Percentiles rank a stretch among this genome's conserved stretches.
These are phyloP conservation scores for Sebastes nivosus DNA, from an alignment of 2,797 vertebrate species.

Conservation along the genomic window DNA sequence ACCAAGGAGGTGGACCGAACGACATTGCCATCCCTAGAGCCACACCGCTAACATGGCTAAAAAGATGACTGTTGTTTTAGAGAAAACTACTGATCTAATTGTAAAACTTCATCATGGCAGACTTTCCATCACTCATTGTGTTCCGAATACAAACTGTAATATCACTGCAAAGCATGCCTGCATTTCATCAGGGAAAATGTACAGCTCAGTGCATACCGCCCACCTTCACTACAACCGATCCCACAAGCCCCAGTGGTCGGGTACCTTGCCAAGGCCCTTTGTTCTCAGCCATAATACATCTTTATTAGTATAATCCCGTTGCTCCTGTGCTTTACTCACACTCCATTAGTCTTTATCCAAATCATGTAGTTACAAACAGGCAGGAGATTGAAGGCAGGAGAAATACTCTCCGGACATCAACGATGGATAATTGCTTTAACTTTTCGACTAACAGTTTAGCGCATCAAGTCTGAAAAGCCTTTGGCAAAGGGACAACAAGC, in stretches of 20 bases:
- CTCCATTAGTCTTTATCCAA: slow-evolving; percentile 83
- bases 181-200: slow-evolving; percentile 60
- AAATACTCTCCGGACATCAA: slow-evolving; percentile 70
- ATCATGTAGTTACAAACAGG: slow-evolving; percentile 77
- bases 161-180: slow-evolving; percentile 20
- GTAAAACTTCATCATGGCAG: not conserved
- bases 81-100: not conserved
- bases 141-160: slow-evolving; percentile 32
- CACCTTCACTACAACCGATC: slow-evolving; percentile 48
- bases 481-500: slow-evolving; percentile 73
- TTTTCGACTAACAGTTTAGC: slow-evolving; percentile 69
- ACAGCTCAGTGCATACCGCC: slow-evolving; percentile 55
- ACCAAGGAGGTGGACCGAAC: not conserved
- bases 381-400: slow-evolving; percentile 74
- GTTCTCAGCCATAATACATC: slow-evolving; percentile 79
- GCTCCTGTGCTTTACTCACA: slow-evolving; percentile 76
- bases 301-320: slow-evolving; percentile 81
- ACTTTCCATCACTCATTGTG: slow-evolving; percentile 9
- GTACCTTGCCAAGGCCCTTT: slow-evolving; percentile 76
- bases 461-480: slow-evolving; percentile 66
- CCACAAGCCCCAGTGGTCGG: slow-evolving; percentile 58
- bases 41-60: not conserved
- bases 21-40: not conserved
- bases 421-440: slow-evolving; percentile 74
- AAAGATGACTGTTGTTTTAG: not conserved